Percentiles rank a stretch among this genome's conserved stretches.
Evolutionary conservation across 2,888 invertebrate species (phyloP).

Genomic region (Cremastinae sp.): DNA sequence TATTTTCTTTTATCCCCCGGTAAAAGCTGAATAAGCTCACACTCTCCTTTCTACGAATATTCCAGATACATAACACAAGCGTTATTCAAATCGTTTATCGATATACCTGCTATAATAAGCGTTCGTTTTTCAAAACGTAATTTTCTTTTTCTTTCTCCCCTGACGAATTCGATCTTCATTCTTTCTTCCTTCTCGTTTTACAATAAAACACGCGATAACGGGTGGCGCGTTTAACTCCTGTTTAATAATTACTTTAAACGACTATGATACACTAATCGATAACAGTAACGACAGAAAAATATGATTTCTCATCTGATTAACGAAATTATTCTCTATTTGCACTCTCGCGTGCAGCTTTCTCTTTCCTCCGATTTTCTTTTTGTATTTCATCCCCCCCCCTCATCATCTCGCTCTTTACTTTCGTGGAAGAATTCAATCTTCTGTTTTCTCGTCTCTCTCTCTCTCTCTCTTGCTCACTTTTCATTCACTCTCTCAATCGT

Average conservation of each 20-base stretch:
- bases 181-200: slow-evolving; percentile 1
- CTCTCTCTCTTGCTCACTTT: slow-evolving; percentile 7
- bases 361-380: slow-evolving; percentile 18
- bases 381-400: not conserved
- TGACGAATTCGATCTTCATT: slow-evolving; percentile 32
- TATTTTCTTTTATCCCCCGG: not conserved
- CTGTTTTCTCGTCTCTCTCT: not conserved
- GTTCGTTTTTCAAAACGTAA: slow-evolving; percentile 28
- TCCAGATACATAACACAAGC: slow-evolving; percentile 21
- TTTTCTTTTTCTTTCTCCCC: slow-evolving; percentile 19
- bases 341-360: slow-evolving; percentile 43
- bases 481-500: slow-evolving; percentile 3
- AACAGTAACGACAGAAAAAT: slow-evolving; percentile 73
- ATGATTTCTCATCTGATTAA: slow-evolving; percentile 67
- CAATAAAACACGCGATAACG: not conserved
- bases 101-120: slow-evolving; percentile 16
- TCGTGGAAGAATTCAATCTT: slow-evolving; percentile 20
- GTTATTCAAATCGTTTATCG: slow-evolving; percentile 12
- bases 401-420: slow-evolving; percentile 31
- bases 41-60: slow-evolving; percentile 9
- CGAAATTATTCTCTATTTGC: slow-evolving; percentile 60
- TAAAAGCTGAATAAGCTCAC: slow-evolving; percentile 35
- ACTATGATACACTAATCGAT: slow-evolving; percentile 65
- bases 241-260: slow-evolving; percentile 55
- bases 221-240: slow-evolving; percentile 30